These are phyloP conservation scores for Lepidochrysops patricia DNA, from an alignment of 2,888 invertebrate genomes.

Conservation along the genomic window DNA sequence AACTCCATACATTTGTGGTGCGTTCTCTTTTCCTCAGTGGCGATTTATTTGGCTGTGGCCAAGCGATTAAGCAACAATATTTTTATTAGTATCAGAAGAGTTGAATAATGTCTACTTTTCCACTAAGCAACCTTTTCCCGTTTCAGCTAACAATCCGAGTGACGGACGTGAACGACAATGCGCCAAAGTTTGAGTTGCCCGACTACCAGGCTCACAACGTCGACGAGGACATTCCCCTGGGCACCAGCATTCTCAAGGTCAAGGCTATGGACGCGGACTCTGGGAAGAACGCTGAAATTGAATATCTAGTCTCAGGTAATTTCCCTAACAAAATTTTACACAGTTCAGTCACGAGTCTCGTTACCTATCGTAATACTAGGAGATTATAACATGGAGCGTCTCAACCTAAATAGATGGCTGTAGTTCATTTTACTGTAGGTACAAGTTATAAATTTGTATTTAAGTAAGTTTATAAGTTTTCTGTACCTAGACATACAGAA, in stretches of 20 bases:
- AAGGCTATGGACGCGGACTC: constrained; percentile 97
- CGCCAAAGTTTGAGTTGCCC: constrained; percentile 95
- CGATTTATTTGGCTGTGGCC: too few relatives aligned
- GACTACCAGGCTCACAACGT: constrained; percentile 98
- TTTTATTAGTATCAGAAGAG: too few relatives aligned
- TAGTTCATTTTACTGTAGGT: too few relatives aligned
- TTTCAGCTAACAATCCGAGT: constrained; percentile 92
- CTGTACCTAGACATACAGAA: not conserved
- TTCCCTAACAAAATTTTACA: too few relatives aligned
- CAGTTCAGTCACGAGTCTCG: too few relatives aligned
- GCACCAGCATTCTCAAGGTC: constrained; percentile 94
- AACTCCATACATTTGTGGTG: too few relatives aligned
- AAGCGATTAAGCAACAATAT: too few relatives aligned
- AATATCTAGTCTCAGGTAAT: constrained; percentile 85
- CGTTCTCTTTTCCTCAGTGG: too few relatives aligned
- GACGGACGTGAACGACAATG: constrained; percentile 97
- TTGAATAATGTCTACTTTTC: not conserved
- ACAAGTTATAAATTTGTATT: too few relatives aligned
- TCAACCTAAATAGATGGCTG: too few relatives aligned
- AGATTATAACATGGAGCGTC: too few relatives aligned
- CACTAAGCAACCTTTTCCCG: not conserved
- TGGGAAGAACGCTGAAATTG: constrained; percentile 95
- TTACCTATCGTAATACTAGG: too few relatives aligned
- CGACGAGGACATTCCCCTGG: constrained; percentile 94
- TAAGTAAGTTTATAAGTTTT: not conserved